These are phyloP conservation scores for Aphidoletes aphidimyza DNA, from an alignment of 2,888 invertebrate genomes.

Conservation along the genomic window DNA sequence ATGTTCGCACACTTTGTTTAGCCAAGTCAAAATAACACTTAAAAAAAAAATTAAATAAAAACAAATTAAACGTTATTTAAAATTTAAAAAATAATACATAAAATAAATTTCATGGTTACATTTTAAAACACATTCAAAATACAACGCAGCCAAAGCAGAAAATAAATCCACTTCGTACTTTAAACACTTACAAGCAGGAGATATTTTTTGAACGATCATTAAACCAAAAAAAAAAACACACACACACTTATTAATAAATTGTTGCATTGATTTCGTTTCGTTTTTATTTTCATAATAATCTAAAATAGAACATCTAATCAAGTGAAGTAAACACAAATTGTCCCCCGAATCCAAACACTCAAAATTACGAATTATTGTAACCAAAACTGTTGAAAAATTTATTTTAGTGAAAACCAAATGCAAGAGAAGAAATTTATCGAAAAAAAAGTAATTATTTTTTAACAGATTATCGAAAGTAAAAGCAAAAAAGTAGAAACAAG, in stretches of 20 bases:
- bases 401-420: slow-evolving; percentile 8
- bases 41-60: neutral
- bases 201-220: slow-evolving; percentile 6
- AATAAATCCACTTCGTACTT: neutral
- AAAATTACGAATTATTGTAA: slow-evolving; percentile 15
- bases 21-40: slow-evolving; percentile 7
- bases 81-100: neutral
- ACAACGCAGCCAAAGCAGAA: neutral
- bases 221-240: too few relatives aligned
- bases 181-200: neutral
- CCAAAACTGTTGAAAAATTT: slow-evolving; percentile 30
- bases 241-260: neutral
- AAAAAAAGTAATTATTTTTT: slow-evolving; percentile 24
- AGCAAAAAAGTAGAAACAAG: neutral
- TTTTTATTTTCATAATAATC: slow-evolving; percentile 39
- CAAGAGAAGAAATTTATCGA: neutral
- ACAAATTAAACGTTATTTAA: slow-evolving; percentile 44
- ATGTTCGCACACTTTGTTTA: slow-evolving; percentile 48
- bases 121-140: slow-evolving; percentile 5
- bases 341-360: neutral
- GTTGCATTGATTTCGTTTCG: slow-evolving; percentile 52
- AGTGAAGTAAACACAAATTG: neutral
- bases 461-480: neutral
- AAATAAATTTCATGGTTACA: slow-evolving; percentile 43
- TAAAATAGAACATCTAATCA: neutral